Evolutionary conservation across 2,888 invertebrate species (phyloP).

Genomic region (Lepidocyrtoides sp.): DNA sequence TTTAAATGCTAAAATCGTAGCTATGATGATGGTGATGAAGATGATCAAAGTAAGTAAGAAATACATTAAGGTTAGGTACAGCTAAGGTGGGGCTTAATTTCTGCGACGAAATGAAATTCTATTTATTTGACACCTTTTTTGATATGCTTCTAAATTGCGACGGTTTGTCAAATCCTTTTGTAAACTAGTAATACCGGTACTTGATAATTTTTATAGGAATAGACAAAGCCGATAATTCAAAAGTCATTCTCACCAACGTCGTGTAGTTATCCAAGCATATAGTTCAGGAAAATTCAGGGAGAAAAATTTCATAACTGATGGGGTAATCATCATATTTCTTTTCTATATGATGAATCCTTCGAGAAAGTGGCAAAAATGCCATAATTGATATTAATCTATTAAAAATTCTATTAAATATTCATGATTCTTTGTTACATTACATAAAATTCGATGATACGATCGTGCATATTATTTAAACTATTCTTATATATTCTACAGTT

Average conservation of each 20-base stretch:
- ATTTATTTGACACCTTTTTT: not conserved
- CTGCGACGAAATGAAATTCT: not conserved
- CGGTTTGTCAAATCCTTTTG: conserved; percentile 38
- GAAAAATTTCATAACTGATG: conserved; percentile 36
- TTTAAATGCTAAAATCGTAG: conserved; percentile 9
- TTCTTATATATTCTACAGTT: conserved; percentile 21
- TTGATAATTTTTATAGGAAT: conserved; percentile 47
- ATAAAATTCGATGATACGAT: not conserved
- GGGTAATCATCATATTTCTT: conserved; percentile 54
- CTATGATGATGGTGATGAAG: not conserved
- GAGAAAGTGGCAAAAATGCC: not conserved
- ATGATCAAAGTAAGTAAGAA: too few species aligned
- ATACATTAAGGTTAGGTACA: too few species aligned
- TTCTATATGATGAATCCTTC: conserved; percentile 16
- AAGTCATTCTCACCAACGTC: not conserved
- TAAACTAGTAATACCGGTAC: conserved; percentile 62
- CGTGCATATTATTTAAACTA: not conserved
- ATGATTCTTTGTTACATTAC: not conserved
- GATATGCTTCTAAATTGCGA: not conserved
- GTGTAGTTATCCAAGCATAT: conserved; percentile 15
- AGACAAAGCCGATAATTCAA: conserved; percentile 40
- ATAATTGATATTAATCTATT: not conserved
- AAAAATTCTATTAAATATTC: not conserved
- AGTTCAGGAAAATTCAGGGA: not conserved
- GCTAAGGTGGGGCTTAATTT: not conserved